These are phyloP conservation scores for Gerris lacustris DNA, from an alignment of 2,888 invertebrate species.

Conservation along the genomic window DNA sequence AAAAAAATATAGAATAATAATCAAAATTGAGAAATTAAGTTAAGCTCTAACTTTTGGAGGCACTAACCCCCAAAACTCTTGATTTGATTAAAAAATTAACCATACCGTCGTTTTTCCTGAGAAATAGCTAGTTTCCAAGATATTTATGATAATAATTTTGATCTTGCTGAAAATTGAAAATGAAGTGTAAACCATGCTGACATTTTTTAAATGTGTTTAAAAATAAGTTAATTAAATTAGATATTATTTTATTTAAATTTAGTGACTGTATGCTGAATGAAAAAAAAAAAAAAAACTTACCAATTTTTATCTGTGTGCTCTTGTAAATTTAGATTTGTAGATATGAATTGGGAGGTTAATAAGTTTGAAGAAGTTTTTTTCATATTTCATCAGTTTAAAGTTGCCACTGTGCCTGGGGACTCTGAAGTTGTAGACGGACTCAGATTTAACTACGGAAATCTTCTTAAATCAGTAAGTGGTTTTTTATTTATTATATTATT, in stretches of 20 bases:
- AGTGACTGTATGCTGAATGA: neutral
- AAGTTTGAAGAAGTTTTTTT: slow-evolving; percentile 68
- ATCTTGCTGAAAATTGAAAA: neutral
- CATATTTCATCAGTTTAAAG: slow-evolving; percentile 41
- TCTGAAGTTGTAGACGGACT: slow-evolving; percentile 65
- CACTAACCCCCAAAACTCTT: too few relatives aligned
- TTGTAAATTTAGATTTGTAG: slow-evolving; percentile 43
- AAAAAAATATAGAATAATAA: too few relatives aligned
- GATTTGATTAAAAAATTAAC: too few relatives aligned
- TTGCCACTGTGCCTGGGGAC: slow-evolving; percentile 45
- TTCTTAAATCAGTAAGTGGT: slow-evolving; percentile 54
- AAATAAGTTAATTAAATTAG: slow-evolving; percentile 4
- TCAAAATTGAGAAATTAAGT: too few relatives aligned
- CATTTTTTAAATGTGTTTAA: neutral
- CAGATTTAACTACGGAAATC: slow-evolving; percentile 61
- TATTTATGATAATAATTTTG: too few relatives aligned
- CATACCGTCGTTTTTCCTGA: too few relatives aligned
- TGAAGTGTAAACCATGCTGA: neutral
- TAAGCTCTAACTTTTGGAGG: too few relatives aligned
- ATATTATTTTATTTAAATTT: neutral
- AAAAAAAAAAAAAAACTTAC: neutral
- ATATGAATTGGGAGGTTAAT: slow-evolving; percentile 62
- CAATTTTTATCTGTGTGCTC: neutral
- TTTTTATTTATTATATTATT: neutral
- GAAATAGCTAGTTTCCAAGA: too few relatives aligned